Percentiles rank a stretch among this genome's conserved stretches.
Evolutionary conservation across 1,140 invertebrate genomes (phyloP).

Genomic region (Sitobion miscanthi): DNA sequence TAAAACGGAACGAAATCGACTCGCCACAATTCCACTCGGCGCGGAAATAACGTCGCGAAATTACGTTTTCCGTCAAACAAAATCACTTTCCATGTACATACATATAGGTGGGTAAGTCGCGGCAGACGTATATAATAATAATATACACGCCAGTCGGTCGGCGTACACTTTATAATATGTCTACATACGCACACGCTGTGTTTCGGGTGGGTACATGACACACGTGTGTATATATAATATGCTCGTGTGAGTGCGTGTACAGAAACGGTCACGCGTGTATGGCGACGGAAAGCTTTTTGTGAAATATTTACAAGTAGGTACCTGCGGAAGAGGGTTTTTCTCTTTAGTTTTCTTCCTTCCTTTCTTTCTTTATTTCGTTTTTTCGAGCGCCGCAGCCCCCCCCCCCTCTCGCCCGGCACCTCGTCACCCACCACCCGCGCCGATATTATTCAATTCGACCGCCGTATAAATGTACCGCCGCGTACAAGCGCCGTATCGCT

Average conservation of each 20-base stretch:
- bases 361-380: background rate
- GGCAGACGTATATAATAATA: background rate
- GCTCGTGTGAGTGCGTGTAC: background rate
- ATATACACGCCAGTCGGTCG: background rate
- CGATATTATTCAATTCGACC: conserved; percentile 40
- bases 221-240: background rate
- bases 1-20: background rate
- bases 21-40: background rate
- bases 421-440: no score
- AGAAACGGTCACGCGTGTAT: conserved; percentile 44
- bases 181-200: background rate
- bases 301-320: conserved; percentile 48
- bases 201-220: background rate
- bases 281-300: conserved; percentile 50
- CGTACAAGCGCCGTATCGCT: background rate
- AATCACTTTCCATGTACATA: background rate
- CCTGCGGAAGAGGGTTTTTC: background rate
- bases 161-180: background rate
- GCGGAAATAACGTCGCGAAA: background rate
- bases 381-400: background rate
- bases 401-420: background rate
- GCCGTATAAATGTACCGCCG: background rate
- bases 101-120: background rate
- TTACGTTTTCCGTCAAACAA: conserved; percentile 41
- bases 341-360: conserved; percentile 20